These are phyloP conservation scores for Martes martes DNA, from an alignment of 2,113 vertebrate species.

Conservation along the genomic window DNA sequence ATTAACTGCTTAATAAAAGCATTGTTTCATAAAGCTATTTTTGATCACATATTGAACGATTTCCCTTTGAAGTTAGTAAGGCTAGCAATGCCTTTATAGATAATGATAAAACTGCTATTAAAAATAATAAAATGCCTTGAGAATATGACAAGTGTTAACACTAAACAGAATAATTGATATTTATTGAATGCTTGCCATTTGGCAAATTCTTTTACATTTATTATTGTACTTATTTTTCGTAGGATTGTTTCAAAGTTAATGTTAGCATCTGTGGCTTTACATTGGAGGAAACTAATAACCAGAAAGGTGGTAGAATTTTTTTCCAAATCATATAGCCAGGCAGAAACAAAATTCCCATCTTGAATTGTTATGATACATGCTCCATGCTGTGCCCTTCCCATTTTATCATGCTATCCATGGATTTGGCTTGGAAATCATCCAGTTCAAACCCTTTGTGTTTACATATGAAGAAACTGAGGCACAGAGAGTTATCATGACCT, in stretches of 20 bases:
- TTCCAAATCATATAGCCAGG: neutral
- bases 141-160: slow-evolving; percentile 47
- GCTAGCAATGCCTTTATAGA: slow-evolving; percentile 2
- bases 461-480: neutral
- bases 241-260: slow-evolving; percentile 43
- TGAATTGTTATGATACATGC: neutral
- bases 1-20: slow-evolving; percentile 20
- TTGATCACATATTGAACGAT: neutral
- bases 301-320: neutral
- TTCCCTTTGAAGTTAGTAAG: slow-evolving; percentile 35
- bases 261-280: slow-evolving; percentile 18
- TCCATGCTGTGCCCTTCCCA: neutral
- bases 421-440: neutral
- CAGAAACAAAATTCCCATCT: neutral
- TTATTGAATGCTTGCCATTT: slow-evolving; percentile 58
- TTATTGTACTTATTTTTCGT: slow-evolving; percentile 39
- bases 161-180: slow-evolving; percentile 50
- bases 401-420: neutral
- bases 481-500: neutral
- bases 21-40: slow-evolving; percentile 14
- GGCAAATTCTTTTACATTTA: slow-evolving; percentile 39
- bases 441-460: neutral
- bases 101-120: slow-evolving; percentile 48
- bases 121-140: slow-evolving; percentile 54
- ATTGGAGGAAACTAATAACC: slow-evolving; percentile 7